Base-by-base conservation (phyloP, 2,113 vertebrate species). In the Perca schrenkii region DNA sequence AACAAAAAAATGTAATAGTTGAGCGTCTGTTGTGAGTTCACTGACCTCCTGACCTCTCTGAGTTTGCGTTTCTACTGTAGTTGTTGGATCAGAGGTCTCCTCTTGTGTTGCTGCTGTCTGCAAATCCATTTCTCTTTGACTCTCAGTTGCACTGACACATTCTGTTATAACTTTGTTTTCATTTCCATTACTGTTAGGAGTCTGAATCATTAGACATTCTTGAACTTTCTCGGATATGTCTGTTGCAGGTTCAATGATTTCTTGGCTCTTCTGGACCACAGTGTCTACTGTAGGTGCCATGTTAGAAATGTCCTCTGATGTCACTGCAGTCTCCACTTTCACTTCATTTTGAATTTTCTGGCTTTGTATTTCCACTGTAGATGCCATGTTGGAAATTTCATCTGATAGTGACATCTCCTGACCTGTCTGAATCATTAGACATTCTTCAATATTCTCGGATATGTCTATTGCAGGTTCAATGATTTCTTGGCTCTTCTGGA, bases 71-170 rank as follows among this genome's bases (percentile, higher is more conserved):
- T 83, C 71, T 40, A 34, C 54, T 64, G 47, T 21, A 64, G 19
- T 47, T 72, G 85, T 21, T 40, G 17, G 49, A 61, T 75, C 8
- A 77, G 21, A 76, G 56, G 73, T 47, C 61, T 82, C 85, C 43
- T 83, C 81, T 52, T 13, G 57, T 66, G 65, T 36, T 79, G 63
- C 62, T 1, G 21, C 31, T 47, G 25, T 56, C 50, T 79, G 66
- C 7, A 64, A 15, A 80, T 86, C 76, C 7, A 72, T 49, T 49
- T 85, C 71, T 43, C 10, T 43, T 50, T 65, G 12, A 74, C 11
- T 78, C 58, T 74, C 74, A 34, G 78, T 21, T 36, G 36, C 46
- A 57, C 3, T 34, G 14, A 49, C 8, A 16, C 12, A 52, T 46
- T 76, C 75, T 10, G 56, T n/a, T 1, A 60, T 19, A 49, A 57